Percentiles rank a stretch among this genome's conserved stretches.
phyloP scores from a whole-genome alignment of 2,888 invertebrate species.

The Sussaba pulchella region DNA sequence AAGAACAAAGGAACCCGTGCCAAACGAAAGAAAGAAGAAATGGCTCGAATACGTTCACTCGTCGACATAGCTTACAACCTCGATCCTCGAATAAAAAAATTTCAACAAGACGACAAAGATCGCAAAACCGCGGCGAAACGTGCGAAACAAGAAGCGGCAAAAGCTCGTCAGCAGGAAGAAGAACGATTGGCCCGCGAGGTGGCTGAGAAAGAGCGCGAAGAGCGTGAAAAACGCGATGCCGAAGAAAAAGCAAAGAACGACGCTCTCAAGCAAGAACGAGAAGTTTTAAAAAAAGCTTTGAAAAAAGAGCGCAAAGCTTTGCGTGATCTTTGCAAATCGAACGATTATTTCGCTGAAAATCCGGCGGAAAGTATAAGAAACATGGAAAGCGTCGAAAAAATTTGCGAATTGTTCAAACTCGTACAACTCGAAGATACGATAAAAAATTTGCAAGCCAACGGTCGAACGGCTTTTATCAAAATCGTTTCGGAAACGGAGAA shows the following conservation, averaged over 20 bases:
- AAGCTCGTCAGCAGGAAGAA: slow-evolving; percentile 93
- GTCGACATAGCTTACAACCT: slow-evolving; percentile 97
- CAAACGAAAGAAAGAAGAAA: slow-evolving; percentile 98
- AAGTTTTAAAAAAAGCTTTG: slow-evolving; percentile 92
- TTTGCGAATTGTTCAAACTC: slow-evolving; percentile 92
- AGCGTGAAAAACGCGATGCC: slow-evolving; percentile 92
- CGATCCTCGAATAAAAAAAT: slow-evolving; percentile 96
- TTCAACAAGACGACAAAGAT: slow-evolving; percentile 97
- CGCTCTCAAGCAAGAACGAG: slow-evolving; percentile 93
- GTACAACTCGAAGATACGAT: slow-evolving; percentile 91
- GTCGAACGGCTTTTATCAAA: slow-evolving; percentile 88
- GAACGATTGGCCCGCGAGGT: slow-evolving; percentile 91
- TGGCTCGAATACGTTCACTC: slow-evolving; percentile 94
- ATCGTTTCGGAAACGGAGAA: slow-evolving; percentile 90
- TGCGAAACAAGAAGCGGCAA: slow-evolving; percentile 93
- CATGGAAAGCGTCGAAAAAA: slow-evolving; percentile 96
- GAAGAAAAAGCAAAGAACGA: slow-evolving; percentile 94
- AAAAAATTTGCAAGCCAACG: slow-evolving; percentile 88
- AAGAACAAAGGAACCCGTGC: slow-evolving; percentile 97
- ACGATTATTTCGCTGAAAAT: slow-evolving; percentile 91
- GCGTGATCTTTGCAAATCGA: slow-evolving; percentile 91
- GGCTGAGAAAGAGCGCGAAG: slow-evolving; percentile 86
- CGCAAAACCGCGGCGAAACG: slow-evolving; percentile 94
- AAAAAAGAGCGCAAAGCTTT: slow-evolving; percentile 94
- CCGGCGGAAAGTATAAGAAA: slow-evolving; percentile 91